Base-by-base conservation (phyloP, 2,888 invertebrate genomes). In the Saturnia pavonia region DNA sequence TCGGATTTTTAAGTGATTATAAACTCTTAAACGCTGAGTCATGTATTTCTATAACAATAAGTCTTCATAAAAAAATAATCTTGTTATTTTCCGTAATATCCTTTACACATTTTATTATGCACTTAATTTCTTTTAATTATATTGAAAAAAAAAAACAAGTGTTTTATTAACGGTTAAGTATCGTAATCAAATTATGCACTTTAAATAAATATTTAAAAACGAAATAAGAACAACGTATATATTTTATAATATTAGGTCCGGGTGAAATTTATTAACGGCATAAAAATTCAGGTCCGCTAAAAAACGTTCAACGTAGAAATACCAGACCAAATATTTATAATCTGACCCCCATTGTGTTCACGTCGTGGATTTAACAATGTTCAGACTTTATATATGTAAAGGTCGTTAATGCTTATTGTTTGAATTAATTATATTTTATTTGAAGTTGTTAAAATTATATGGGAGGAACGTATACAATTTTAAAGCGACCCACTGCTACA, bases 321-420 rank as follows among this genome's bases (percentile, higher is more conserved):
- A 65, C 69, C 69, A 19, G 22, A 60, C 65, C 42, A 48, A 65
- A 69, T 48, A 65, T 48, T 57, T 69, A 69, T 60, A 25, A 63
- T 19, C 60, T 16, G 40, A 40, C 34, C 40, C n/a, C 8, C 40
- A 40, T 65, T 65, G 65, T 65, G 40, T 65, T 40, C 65, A 19
- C 40, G 65, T 40, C 65, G 11, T 14, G 40, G 65, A 65, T 65
- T 65, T 65, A 40, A 65, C 65, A 65, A n/a, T 65, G 40, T 65
- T 40, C 65, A 40, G 19, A 65, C 19, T 65, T 65, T 65, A 65
- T 60, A 60, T 60, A 60, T 14, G 48, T 40, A 65, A 19, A 65
- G 9, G n/a, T 11, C 40, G 65, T 19, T 65, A 65, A 65, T 40
- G 22, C 65, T 34, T 65, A 65, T 65, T 65, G 34, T 40, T 65